These are phyloP conservation scores for Epinotia ramella DNA, from an alignment of 2,888 invertebrate species.

Conservation along the genomic window DNA sequence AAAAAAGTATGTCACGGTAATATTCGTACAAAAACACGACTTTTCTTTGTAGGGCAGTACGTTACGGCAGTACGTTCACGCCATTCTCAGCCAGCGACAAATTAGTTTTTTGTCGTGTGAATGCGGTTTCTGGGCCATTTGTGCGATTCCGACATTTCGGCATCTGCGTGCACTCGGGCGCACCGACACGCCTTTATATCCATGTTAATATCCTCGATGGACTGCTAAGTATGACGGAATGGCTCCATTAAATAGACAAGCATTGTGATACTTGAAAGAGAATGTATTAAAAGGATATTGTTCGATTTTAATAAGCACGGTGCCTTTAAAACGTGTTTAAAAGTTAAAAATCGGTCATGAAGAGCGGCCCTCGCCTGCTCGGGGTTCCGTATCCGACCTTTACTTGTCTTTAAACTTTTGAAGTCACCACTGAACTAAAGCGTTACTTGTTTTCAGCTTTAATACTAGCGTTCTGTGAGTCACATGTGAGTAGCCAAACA, in stretches of 20 bases:
- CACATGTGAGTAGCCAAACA: too few relatives aligned
- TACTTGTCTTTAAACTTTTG: background rate
- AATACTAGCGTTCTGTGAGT: too few relatives aligned
- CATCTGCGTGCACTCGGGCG: slow-evolving; percentile 14
- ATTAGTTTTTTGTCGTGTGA: slow-evolving; percentile 53
- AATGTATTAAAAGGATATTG: slow-evolving; percentile 35
- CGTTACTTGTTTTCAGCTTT: too few relatives aligned
- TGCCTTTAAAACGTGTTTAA: slow-evolving; percentile 16
- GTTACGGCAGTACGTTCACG: slow-evolving; percentile 14
- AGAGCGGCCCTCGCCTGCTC: background rate
- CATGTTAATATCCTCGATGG: slow-evolving; percentile 16
- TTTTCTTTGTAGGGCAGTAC: background rate
- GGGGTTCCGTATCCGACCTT: background rate
- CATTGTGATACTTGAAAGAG: slow-evolving; percentile 35
- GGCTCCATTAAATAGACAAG: slow-evolving; percentile 18
- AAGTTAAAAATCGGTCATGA: slow-evolving; percentile 11
- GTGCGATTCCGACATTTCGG: slow-evolving; percentile 18
- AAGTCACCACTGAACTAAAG: too few relatives aligned
- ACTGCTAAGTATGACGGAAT: slow-evolving; percentile 26
- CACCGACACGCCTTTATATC: background rate
- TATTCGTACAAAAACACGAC: background rate
- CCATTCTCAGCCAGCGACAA: slow-evolving; percentile 42
- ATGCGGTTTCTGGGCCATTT: slow-evolving; percentile 70
- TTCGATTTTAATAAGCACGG: slow-evolving; percentile 33
- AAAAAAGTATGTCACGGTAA: background rate